Percentiles rank a stretch among this genome's conserved stretches.
These are phyloP conservation scores for Lepidocyrtoides sp. DNA, from an alignment of 2,888 invertebrate genomes.

Conservation along the genomic window DNA sequence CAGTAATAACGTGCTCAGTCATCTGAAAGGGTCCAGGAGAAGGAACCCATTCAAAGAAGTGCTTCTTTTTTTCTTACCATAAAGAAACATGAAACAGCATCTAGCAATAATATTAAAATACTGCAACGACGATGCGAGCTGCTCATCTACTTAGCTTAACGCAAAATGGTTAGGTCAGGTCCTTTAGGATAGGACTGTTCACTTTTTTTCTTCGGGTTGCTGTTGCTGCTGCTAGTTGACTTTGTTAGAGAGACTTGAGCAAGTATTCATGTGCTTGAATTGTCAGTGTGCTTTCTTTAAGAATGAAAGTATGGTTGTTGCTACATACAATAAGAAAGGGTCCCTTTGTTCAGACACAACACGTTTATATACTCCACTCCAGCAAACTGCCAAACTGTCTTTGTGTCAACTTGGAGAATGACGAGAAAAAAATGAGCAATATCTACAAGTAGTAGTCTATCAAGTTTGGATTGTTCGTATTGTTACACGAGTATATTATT, in stretches of 20 bases:
- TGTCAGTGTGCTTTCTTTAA: slow-evolving; percentile 57
- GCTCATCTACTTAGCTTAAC: not conserved
- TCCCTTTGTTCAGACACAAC: slow-evolving; percentile 41
- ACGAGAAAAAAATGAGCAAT: slow-evolving; percentile 62
- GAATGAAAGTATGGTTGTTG: slow-evolving; percentile 63
- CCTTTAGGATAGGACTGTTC: slow-evolving; percentile 40
- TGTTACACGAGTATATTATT: slow-evolving; percentile 61
- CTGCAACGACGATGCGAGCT: not conserved
- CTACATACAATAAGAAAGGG: slow-evolving; percentile 44
- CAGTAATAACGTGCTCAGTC: slow-evolving; percentile 65
- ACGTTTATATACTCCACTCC: slow-evolving; percentile 47
- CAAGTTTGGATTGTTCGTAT: slow-evolving; percentile 40
- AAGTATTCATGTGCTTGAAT: not conserved
- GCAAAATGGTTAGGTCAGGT: slow-evolving; percentile 59
- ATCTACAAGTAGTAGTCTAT: slow-evolving; percentile 60
- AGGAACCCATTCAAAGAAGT: slow-evolving; percentile 46
- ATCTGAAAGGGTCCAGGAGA: slow-evolving; percentile 75
- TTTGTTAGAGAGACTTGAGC: not conserved
- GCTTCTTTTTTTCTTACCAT: not conserved
- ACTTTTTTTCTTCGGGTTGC: slow-evolving; percentile 18
- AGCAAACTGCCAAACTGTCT: slow-evolving; percentile 3
- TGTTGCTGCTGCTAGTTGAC: not conserved
- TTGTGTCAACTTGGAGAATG: slow-evolving; percentile 45
- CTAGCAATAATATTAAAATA: no score
- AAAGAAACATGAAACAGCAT: not conserved